These are phyloP conservation scores for Blera fallax DNA, from an alignment of 2,888 invertebrate species.

Conservation along the genomic window DNA sequence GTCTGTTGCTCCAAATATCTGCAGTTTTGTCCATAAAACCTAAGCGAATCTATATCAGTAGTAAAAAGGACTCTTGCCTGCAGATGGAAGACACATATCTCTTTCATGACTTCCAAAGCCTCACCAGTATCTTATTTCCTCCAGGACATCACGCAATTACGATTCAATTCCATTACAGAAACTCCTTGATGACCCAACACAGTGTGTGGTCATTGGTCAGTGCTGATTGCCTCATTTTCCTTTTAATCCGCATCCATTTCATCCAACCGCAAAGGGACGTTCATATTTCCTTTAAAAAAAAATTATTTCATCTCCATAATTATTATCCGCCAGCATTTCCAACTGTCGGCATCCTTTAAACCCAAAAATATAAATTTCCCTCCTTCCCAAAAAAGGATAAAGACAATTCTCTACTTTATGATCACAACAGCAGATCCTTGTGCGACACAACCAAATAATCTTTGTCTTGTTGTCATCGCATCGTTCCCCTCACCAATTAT, in stretches of 20 bases:
- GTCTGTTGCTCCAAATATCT: too few relatives aligned
- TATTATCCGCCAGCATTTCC: constrained; percentile 48
- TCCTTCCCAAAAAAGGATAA: constrained; percentile 21
- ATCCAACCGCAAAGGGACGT: constrained; percentile 29
- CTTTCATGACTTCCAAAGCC: too few relatives aligned
- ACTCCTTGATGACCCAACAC: not conserved
- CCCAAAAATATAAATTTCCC: not conserved
- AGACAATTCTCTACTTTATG: constrained; percentile 63
- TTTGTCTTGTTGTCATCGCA: constrained; percentile 64
- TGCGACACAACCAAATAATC: constrained; percentile 24
- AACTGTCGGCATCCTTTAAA: constrained; percentile 54
- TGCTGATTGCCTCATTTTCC: constrained; percentile 28
- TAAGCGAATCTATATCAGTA: too few relatives aligned
- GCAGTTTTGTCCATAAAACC: too few relatives aligned
- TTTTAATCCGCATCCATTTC: constrained; percentile 42
- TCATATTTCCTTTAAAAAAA: not conserved
- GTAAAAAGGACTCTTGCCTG: too few relatives aligned
- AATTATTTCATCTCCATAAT: constrained; percentile 28
- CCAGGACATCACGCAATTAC: not conserved
- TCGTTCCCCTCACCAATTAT: constrained; percentile 51
- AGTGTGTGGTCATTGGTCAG: constrained; percentile 58
- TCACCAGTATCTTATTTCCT: not conserved
- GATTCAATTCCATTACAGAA: not conserved
- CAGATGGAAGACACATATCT: too few relatives aligned
- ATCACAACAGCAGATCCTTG: constrained; percentile 41